These are phyloP conservation scores for Sinella curviseta DNA, from an alignment of 1,140 invertebrate species.

Conservation along the genomic window DNA sequence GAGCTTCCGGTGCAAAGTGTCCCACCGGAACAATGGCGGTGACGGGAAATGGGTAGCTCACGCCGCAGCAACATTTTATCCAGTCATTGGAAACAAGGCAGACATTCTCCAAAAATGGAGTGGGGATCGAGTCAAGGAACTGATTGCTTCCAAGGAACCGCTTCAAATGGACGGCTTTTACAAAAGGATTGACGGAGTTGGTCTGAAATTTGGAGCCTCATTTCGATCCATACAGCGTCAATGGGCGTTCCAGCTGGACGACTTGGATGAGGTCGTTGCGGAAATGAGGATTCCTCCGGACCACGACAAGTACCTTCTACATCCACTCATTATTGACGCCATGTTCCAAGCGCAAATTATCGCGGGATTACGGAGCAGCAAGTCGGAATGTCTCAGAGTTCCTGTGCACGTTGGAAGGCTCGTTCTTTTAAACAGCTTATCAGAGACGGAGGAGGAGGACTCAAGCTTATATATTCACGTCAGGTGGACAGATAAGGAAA, in stretches of 20 bases:
- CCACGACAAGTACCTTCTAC: neutral
- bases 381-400: no score
- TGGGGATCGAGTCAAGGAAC: neutral
- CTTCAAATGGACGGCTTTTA: neutral
- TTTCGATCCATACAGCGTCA: neutral
- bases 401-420: no score
- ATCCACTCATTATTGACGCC: constrained; percentile 6
- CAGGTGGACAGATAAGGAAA: neutral
- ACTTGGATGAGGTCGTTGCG: neutral
- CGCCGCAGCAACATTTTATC: neutral
- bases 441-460: no score
- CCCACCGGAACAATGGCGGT: neutral
- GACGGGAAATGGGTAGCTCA: neutral
- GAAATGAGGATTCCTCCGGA: neutral
- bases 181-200: neutral
- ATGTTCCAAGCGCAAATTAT: constrained; percentile 19
- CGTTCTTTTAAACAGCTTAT: no score
- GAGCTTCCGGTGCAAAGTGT: neutral
- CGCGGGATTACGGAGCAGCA: no score
- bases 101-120: neutral
- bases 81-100: neutral
- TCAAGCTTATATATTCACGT: neutral
- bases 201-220: neutral
- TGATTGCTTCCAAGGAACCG: neutral
- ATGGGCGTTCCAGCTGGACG: neutral